Evolutionary conservation across 1,140 invertebrate genomes (phyloP), one percentile per base, ranked within the genome.

Genomic region (Aethina tumida): DNA sequence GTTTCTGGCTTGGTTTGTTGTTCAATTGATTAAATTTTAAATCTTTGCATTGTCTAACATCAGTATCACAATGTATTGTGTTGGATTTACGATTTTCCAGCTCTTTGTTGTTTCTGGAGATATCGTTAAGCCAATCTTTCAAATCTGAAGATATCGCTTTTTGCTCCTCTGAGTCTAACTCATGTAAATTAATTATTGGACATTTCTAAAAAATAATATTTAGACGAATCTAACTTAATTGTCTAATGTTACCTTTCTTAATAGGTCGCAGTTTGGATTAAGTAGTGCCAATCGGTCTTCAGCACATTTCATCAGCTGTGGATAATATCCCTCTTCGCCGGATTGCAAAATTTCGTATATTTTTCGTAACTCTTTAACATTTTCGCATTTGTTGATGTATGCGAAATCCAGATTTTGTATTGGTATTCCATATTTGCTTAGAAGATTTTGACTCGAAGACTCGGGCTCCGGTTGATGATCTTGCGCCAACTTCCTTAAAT

Each of bases 281-380:
- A 77, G 31, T 28, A 36, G 28, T 2, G 46, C 41, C 5, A 79
- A 53, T 37, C 65, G 64, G 2, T 71, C 53, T 53, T 76, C 74
- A 1, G 72, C 66, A 44, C 57, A 64, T 20, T 56, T 63, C 0
- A 62, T 58, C 19, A 81, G 58, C 37, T 78, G 67, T 5, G 77
- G 77, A 60, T 64, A 81, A 38, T 57, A 55, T 2, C 79, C 79
- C 63, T 81, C 79, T 58, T 81, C 71, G n/a, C 76, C 75, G 19
- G 77, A 80, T 39, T 68, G 62, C 10, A 79, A 53, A 21, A 79
- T 68, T 27, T 62, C 56, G 4, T 78, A 47, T 13, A 80, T 78
- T 45, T 60, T 69, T 52, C 79, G 75, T 34, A 79, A 48, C 56
- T 71, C 69, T 29, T 64, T 68, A 0, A 49, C 53, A 53, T 76